These are phyloP conservation scores for Columbina picui DNA, from an alignment of 2,113 vertebrate genomes.

Conservation along the genomic window DNA sequence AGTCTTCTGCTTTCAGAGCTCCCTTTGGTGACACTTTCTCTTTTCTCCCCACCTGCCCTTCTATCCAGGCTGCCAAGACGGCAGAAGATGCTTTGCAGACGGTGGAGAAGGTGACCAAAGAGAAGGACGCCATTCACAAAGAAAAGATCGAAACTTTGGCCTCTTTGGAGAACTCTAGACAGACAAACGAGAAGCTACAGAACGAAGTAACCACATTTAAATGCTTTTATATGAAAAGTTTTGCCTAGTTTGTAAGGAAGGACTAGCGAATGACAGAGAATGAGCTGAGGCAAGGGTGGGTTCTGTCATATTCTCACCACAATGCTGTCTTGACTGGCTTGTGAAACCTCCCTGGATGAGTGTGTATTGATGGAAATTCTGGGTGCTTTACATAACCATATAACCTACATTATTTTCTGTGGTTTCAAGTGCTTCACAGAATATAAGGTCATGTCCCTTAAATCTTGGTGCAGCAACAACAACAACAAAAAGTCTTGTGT, in stretches of 20 bases:
- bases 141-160: slow-evolving; percentile 80
- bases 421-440: not conserved
- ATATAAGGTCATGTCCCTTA: not conserved
- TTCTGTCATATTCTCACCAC: not conserved
- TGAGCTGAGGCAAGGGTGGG: not conserved
- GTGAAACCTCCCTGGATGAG: not conserved
- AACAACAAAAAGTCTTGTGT: not conserved
- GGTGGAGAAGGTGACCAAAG: slow-evolving; percentile 83
- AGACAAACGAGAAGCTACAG: slow-evolving; percentile 82
- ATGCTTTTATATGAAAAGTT: not conserved
- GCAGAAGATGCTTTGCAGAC: slow-evolving; percentile 82
- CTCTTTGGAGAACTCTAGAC: slow-evolving; percentile 79
- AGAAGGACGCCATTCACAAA: slow-evolving; percentile 75
- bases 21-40: not conserved
- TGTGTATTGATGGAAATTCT: not conserved
- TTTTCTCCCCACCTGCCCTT: not conserved
- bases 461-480: not conserved
- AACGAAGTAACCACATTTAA: slow-evolving; percentile 81
- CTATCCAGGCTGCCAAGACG: slow-evolving; percentile 77
- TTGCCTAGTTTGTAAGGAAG: not conserved
- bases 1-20: not conserved
- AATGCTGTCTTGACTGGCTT: not conserved
- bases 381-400: fast-evolving
- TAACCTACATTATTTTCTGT: not conserved
- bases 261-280: not conserved